phyloP scores from a whole-genome alignment of 2,113 vertebrate genomes.

The Calyptomena viridis region DNA sequence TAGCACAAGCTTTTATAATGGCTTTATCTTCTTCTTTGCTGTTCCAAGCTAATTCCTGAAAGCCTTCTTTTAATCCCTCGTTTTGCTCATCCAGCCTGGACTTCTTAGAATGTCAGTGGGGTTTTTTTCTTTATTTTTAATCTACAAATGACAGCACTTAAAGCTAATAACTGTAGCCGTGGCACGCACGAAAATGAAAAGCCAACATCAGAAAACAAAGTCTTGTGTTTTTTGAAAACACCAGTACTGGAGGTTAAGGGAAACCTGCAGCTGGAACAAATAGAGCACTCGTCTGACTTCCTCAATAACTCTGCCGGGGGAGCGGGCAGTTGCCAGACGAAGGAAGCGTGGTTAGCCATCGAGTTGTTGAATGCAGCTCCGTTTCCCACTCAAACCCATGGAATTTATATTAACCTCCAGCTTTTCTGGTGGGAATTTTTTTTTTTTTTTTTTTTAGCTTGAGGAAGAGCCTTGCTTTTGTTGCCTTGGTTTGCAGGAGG shows the following conservation, averaged over 20 bases:
- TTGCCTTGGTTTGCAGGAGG: not conserved
- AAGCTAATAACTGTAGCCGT: not conserved
- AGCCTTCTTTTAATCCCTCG: not conserved
- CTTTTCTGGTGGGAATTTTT: not conserved
- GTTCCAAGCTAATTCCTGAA: conserved; percentile 22
- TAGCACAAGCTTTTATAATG: conserved; percentile 31
- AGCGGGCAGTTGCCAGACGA: conserved; percentile 53
- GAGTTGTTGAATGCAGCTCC: conserved; percentile 26
- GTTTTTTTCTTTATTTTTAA: not conserved
- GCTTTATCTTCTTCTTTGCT: conserved; percentile 32
- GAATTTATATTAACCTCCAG: conserved; percentile 70
- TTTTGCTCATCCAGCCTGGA: conserved; percentile 9
- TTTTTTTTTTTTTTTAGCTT: not conserved
- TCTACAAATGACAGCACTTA: not conserved
- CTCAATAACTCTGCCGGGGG: conserved; percentile 58
- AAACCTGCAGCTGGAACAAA: conserved; percentile 73
- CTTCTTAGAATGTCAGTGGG: not conserved
- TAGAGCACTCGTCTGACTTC: conserved; percentile 56
- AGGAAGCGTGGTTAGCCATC: conserved; percentile 64
- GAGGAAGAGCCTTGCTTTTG: not conserved
- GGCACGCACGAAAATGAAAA: not conserved
- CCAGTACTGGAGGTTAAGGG: conserved; percentile 64
- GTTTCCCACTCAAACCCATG: conserved; percentile 16
- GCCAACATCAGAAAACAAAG: not conserved
- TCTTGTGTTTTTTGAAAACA: not conserved